Percentiles rank a stretch among this genome's conserved stretches.
Conservation (phyloP, 2,113 vertebrate genomes). For the Pteronura brasiliensis region DNA sequence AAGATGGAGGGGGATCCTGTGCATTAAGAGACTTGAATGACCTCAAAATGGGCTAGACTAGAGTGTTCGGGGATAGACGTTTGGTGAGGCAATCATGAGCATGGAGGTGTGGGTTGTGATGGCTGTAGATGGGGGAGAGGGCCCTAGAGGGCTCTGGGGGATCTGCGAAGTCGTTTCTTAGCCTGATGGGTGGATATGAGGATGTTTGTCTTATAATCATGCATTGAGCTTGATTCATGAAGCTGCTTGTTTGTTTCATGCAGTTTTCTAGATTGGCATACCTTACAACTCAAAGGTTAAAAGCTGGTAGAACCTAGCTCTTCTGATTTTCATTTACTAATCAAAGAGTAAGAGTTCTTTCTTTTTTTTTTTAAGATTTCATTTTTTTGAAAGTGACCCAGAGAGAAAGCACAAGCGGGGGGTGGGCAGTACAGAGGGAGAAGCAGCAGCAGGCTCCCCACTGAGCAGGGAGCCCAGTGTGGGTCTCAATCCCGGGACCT, state of each 20-base stretch:
- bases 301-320: background rate
- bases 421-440: too few relatives aligned
- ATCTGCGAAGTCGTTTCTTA: background rate
- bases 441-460: too few relatives aligned
- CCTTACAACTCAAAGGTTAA: background rate
- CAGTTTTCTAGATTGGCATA: background rate
- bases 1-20: background rate
- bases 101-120: background rate
- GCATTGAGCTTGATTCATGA: background rate
- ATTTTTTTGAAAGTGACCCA: too few relatives aligned
- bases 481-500: too few relatives aligned
- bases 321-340: background rate
- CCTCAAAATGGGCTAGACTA: background rate
- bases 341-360: background rate
- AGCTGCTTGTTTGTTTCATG: background rate
- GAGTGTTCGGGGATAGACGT: background rate
- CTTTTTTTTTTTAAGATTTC: too few relatives aligned
- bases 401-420: too few relatives aligned
- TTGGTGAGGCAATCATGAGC: background rate
- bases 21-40: background rate
- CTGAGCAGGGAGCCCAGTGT: too few relatives aligned
- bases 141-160: accelerated
- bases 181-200: background rate
- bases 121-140: accelerated
- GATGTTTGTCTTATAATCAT: background rate